Base-by-base conservation (phyloP, 1,140 invertebrate genomes). In the Paraescarpia echinospica region DNA sequence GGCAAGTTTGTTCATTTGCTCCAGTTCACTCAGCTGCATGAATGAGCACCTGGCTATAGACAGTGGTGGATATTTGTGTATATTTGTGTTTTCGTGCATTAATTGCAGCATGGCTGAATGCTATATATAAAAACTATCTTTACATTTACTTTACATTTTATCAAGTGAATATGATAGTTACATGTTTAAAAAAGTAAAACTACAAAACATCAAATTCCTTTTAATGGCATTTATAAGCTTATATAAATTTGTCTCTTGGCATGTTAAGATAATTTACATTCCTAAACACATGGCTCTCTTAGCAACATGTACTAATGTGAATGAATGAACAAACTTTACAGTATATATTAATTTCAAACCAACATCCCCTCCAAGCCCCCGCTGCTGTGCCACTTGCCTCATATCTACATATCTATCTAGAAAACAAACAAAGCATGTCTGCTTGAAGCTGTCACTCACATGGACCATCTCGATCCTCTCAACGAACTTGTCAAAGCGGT, bases 401-500 rank as follows among this genome's bases (percentile, higher is more conserved):
- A 41, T 41, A 77, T 77, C 59, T 22, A 18, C 59, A 77, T 31
- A 22, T 77, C 8, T 22, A 77, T 27, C 59, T 77, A 18, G 27
- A 77, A 77, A 77, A 27, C 59, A 77, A 77, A 77, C 59, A 77
- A 77, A 77, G 18, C 14, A 77, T 77, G 27, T 27, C 59, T 77
- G 59, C 59, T 22, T 27, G 2, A 77, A 77, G 14, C 9, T 90
- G 90, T n/a, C 8, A 94, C 94, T 94, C 95, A 97, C 97, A 95
- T 98, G 97, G 93, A 99, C 98, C 14, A 97, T 98, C 92, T 97
- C 97, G 1, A 99, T 95, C 93, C 98, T 97, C 91, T 98, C 97
- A 5, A 98, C 95, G 96, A 99, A 99, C 91, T 97, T 97, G 95
- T 98, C 97, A 95, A 98, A 97, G 94, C 98, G 97, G 93, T 97